These are phyloP conservation scores for Hoplostethus mediterraneus DNA, from an alignment of 2,797 vertebrate genomes.

Conservation along the genomic window DNA sequence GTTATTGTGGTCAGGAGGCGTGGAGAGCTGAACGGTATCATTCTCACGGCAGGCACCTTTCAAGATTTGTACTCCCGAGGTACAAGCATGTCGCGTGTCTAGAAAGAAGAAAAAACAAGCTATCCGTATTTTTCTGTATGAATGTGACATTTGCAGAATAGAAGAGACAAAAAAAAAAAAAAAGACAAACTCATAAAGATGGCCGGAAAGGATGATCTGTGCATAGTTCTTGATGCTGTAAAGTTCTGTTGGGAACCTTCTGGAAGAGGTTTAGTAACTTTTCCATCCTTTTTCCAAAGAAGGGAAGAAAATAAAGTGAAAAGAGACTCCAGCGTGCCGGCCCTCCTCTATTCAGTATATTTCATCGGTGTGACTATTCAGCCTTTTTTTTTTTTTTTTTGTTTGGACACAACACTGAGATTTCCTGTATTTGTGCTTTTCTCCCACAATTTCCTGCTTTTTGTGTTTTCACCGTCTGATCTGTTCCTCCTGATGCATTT, in stretches of 20 bases:
- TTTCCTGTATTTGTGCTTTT: background rate
- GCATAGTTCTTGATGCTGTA: conserved; percentile 53
- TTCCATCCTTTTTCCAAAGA: conserved; percentile 70
- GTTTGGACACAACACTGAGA: no score
- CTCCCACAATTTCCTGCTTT: background rate
- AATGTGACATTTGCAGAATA: conserved; percentile 57
- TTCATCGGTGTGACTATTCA: background rate
- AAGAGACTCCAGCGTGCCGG: conserved; percentile 42
- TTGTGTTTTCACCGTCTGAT: background rate
- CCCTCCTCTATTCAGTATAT: conserved; percentile 23
- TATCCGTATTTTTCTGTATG: conserved; percentile 70
- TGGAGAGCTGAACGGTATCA: conserved; percentile 5
- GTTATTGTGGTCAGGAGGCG: conserved; percentile 27
- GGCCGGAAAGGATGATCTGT: conserved; percentile 23
- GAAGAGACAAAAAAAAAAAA: conserved; percentile 31
- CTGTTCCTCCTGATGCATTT: no score
- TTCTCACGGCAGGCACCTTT: conserved; percentile 45
- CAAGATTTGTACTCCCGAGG: conserved; percentile 49
- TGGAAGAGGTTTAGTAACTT: conserved; percentile 64
- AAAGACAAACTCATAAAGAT: conserved; percentile 20
- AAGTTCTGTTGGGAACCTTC: conserved; percentile 58
- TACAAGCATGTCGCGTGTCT: conserved; percentile 46
- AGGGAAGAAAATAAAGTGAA: conserved; percentile 79
- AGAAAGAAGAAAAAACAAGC: conserved; percentile 33
- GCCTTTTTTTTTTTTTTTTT: background rate